Percentiles rank a stretch among this genome's conserved stretches.
phyloP scores from a whole-genome alignment of 2,888 invertebrate species.

The Scaptomyza polygonia region DNA sequence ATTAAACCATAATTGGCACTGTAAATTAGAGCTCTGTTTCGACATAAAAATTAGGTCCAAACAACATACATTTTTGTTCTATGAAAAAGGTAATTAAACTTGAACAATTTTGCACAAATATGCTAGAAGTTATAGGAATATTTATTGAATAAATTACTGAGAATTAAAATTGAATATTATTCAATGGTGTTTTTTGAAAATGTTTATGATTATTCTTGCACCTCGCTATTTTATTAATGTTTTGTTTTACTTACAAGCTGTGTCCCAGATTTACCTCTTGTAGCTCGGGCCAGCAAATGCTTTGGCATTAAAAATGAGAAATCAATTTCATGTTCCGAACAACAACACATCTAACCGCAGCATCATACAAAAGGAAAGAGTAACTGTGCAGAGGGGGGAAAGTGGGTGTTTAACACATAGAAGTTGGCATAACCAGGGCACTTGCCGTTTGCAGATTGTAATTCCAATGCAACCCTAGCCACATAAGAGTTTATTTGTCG shows the following conservation, averaged over 20 bases:
- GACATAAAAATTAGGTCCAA: too few relatives aligned
- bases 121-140: too few relatives aligned
- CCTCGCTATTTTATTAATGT: too few relatives aligned
- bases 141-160: too few relatives aligned
- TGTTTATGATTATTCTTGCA: too few relatives aligned
- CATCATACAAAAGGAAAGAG: constrained; percentile 11
- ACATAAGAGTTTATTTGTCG: constrained; percentile 53
- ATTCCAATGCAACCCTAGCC: constrained; percentile 48
- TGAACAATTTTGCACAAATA: too few relatives aligned
- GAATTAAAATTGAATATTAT: too few relatives aligned
- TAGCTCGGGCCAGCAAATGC: constrained; percentile 8
- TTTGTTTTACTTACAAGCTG: constrained; percentile 4
- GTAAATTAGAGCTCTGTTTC: too few relatives aligned
- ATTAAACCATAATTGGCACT: too few relatives aligned
- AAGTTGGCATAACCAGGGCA: constrained; percentile 30
- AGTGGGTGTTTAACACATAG: constrained; percentile 2
- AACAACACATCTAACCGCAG: constrained; percentile 54
- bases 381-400: not conserved
- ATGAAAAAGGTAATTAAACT: too few relatives aligned
- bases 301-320: constrained; percentile 65
- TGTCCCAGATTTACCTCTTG: not conserved
- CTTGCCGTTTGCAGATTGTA: constrained; percentile 37
- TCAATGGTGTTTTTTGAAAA: too few relatives aligned
- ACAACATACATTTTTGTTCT: too few relatives aligned
- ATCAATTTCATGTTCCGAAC: constrained; percentile 63